A percentile compares a stretch with the other conserved stretches of the same genome.
Conservation (phyloP, 1,140 invertebrate genomes). For the Atta texana region DNA sequence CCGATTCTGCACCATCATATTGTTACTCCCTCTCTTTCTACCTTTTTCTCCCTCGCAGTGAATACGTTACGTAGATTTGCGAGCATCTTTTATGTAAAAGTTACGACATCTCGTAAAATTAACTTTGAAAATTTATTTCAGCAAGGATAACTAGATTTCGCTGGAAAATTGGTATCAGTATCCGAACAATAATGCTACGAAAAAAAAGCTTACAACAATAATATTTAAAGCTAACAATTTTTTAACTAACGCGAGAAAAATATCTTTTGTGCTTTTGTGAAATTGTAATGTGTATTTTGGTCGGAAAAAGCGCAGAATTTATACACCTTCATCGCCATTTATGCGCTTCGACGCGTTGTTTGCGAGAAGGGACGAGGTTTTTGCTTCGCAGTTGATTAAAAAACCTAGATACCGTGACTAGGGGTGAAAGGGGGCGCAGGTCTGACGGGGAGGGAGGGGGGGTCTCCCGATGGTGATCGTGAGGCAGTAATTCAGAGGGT, state of each 20-base stretch:
- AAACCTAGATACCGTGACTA: conserved; percentile 46
- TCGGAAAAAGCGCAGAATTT: conserved; percentile 15
- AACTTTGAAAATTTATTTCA: conserved; percentile 3
- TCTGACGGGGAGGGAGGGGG: not conserved
- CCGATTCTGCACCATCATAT: conserved; percentile 28
- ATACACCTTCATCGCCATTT: conserved; percentile 34
- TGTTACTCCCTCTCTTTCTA: conserved; percentile 4
- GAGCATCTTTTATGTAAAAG: not conserved
- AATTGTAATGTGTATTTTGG: not conserved
- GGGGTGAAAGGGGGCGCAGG: not conserved
- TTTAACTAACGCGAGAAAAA: not conserved
- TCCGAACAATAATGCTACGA: not conserved
- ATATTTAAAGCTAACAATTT: not conserved
- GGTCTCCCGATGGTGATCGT: conserved; percentile 56
- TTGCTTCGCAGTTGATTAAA: conserved; percentile 64
- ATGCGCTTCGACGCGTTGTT: conserved; percentile 43
- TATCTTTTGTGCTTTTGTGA: not conserved
- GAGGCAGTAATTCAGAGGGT: conserved; percentile 62
- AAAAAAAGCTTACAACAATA: not conserved
- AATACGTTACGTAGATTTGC: not conserved
- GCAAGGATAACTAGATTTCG: not conserved
- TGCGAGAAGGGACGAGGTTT: conserved; percentile 24
- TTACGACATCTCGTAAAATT: not conserved
- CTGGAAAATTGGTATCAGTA: not conserved
- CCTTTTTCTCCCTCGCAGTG: not conserved